Base-by-base conservation (phyloP, 2,888 invertebrate genomes). In the Phoronis australis region DNA sequence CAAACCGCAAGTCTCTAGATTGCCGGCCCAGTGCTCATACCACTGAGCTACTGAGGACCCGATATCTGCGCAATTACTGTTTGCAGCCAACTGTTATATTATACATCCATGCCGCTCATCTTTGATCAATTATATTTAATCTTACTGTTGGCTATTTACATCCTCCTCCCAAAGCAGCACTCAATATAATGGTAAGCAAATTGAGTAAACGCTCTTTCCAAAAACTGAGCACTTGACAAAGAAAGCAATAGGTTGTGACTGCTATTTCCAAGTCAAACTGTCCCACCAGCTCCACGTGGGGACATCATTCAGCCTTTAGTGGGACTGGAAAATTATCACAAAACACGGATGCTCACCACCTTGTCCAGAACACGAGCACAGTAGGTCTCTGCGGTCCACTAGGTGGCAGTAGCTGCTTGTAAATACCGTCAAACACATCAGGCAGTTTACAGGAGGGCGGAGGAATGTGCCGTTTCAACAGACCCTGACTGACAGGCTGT, bases 281-380 rank as follows among this genome's bases (percentile, higher is more conserved):
- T 25, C 25, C 26, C 20, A 31, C 44, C 20, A 42, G 21, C 21
- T 40, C 12, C 18, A 15, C 12, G 12, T 20, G 18, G 9, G 9
- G 40, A 20, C 9, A 40, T 15, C 40, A 20, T 40, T 40, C 18
- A n/a, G 21, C 35, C 9, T n/a, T 12, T n/a, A 35, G 9, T 9
- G 9, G 9, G n/a, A 35, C 9, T 12, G 35, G 9, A n/a, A 9
- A 12, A n/a, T 35, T 35, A 9, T 20, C 15, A 23, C 31, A 40
- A n/a, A 41, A 38, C 4, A 38, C 37, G 6, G 39, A 35, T 12
- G 39, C 55, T 52, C 52, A 72, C 75, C 75, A 75, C 41, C 68
- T 70, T 25, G 72, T 67, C 76, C 76, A 76, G 63, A 76, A 76
- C 43, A 75, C 57, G 15, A 76, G 54, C 25, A 64, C 68, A 22